Evolutionary conservation across 2,888 invertebrate genomes (phyloP).

Genomic region (Gibbula magus): DNA sequence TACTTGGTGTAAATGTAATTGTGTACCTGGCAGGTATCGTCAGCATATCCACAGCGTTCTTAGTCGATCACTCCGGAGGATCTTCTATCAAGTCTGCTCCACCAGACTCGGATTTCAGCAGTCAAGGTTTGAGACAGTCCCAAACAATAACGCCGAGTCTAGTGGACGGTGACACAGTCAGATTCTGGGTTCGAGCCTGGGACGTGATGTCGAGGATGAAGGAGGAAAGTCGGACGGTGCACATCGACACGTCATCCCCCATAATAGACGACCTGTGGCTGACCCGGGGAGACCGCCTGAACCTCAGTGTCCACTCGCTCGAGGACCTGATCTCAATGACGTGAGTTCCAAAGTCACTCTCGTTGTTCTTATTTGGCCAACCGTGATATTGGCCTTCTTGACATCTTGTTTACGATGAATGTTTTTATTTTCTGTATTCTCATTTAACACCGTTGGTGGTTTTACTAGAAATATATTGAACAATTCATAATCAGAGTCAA

Average conservation of each 20-base stretch:
- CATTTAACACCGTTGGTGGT: too few species aligned
- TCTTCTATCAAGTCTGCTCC: background rate
- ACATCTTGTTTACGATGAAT: too few species aligned
- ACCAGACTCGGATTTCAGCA: background rate
- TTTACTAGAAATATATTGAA: too few species aligned
- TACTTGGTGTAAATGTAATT: too few species aligned
- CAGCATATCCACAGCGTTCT: background rate
- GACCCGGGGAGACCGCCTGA: conserved; percentile 25
- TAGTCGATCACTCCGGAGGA: background rate
- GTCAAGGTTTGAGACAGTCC: conserved; percentile 8
- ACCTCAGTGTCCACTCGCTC: conserved; percentile 38
- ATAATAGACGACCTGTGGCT: conserved; percentile 44
- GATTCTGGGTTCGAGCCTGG: conserved; percentile 37
- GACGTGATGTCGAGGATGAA: conserved; percentile 33
- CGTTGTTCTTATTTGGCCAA: too few species aligned
- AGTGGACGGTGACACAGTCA: conserved; percentile 42
- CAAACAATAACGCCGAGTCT: conserved; percentile 25
- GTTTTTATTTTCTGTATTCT: too few species aligned
- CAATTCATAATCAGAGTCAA: too few species aligned
- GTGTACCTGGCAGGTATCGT: conserved; percentile 2
- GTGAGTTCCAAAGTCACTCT: conserved; percentile 23
- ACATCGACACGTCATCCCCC: conserved; percentile 45
- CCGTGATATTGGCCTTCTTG: too few species aligned
- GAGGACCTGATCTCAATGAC: conserved; percentile 38
- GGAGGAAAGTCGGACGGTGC: conserved; percentile 36